These are phyloP conservation scores for Todiramphus chloris DNA, from an alignment of 2,113 vertebrate species.

Conservation along the genomic window DNA sequence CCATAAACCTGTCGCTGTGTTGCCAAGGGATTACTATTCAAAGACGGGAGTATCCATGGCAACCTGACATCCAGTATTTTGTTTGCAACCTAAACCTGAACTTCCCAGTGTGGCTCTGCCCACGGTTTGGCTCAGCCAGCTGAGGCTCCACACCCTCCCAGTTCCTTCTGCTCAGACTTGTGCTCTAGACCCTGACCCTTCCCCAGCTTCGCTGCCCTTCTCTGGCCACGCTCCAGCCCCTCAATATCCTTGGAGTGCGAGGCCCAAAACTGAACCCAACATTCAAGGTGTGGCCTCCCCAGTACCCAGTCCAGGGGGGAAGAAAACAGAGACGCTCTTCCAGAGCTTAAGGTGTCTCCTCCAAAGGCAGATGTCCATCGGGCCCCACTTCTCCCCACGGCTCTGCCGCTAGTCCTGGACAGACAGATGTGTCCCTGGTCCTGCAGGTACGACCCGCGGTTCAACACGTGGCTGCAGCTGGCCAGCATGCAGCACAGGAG, in stretches of 20 bases:
- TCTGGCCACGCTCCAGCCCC: no score
- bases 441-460: slow-evolving; percentile 82
- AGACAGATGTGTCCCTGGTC: not conserved
- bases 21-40: not conserved
- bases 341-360: not conserved
- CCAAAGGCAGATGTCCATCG: not conserved
- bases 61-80: not conserved
- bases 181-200: no score
- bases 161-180: no score
- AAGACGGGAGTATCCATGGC: not conserved
- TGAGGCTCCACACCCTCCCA: not conserved
- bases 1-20: not conserved
- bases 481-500: slow-evolving; percentile 83
- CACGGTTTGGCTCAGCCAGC: not conserved
- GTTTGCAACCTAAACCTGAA: not conserved
- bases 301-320: no score
- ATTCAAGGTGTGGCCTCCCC: no score
- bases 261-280: no score
- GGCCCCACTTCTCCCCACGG: not conserved
- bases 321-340: not conserved
- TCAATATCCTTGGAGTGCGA: no score
- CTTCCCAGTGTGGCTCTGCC: not conserved
- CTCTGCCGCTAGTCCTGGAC: not conserved
- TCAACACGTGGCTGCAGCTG: slow-evolving; percentile 86
- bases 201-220: no score